Base-by-base conservation (phyloP, 2,113 vertebrate genomes). In the Budorcas taxicolor region DNA sequence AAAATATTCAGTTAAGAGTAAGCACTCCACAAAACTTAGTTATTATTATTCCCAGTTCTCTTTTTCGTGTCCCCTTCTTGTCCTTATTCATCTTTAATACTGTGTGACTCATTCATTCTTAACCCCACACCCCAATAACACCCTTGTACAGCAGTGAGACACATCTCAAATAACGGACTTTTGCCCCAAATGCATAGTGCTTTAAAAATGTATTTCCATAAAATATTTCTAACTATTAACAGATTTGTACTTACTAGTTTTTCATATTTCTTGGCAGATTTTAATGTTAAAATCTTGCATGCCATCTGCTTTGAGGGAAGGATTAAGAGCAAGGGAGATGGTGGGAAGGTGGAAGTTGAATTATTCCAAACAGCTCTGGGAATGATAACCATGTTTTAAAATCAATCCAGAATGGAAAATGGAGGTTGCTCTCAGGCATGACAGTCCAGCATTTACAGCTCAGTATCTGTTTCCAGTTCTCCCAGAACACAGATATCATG, bases 351-450 rank as follows among this genome's bases (percentile, higher is more conserved):
- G 83, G 85, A 93, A 95, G 76, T 6, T 53, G 82, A 96, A 83
- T 78, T 83, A 81, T 93, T 92, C 93, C 91, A 53, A 97, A 74
- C 81, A 55, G 71, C 95, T 96, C 91, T 97, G 91, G 93, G 82
- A 96, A 93, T 95, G 86, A 89, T 94, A 97, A 97, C 93, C 89
- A 84, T 89, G 27, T 87, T 97, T 98, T 95, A 92, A 97, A 97
- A 95, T 91, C 97, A 96, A 87, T 94, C 88, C 95, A 97, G 96
- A 97, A 91, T 94, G 94, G 95, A 97, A 97, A 97, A 96, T 95
- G 91, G 76, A 98, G 86, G 57, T 95, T 97, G 88, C 95, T 98
- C 82, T 97, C 96, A 97, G 94, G 93, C 97, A 91, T 97, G 96
- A 89, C 93, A 43, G 10, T 74, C 57, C 74, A 87, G 36, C 71